Evolutionary conservation across 1,140 invertebrate species (phyloP).

Genomic region (Brachionus asplanchnoidis): DNA sequence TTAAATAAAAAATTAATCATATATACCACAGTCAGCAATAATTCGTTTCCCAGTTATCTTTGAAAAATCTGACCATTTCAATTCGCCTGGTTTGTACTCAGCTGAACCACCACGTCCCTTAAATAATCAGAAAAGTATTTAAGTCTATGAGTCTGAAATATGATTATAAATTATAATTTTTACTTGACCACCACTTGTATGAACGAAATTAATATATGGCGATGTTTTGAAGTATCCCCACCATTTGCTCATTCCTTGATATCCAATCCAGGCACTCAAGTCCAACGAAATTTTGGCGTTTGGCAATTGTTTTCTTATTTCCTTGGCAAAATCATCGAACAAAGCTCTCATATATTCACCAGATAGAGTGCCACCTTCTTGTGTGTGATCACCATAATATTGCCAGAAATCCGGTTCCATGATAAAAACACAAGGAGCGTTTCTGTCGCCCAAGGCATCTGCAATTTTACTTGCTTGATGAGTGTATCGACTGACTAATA

Average conservation of each 20-base stretch:
- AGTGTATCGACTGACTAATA: background rate
- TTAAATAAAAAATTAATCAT: too few species aligned
- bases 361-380: background rate
- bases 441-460: background rate
- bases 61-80: background rate
- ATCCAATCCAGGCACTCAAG: background rate
- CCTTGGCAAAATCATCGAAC: background rate
- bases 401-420: too few species aligned
- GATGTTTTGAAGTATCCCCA: slow-evolving; percentile 4
- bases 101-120: background rate
- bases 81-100: too few species aligned
- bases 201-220: slow-evolving; percentile 13
- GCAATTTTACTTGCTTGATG: slow-evolving; percentile 12
- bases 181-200: slow-evolving; percentile 25
- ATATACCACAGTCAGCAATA: slow-evolving; percentile 27
- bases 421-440: background rate
- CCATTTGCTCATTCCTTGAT: background rate
- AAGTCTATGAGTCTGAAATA: background rate
- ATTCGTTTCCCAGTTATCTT: slow-evolving; percentile 15
- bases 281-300: slow-evolving; percentile 1
- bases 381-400: background rate
- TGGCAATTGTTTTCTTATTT: slow-evolving; percentile 9
- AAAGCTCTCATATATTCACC: slow-evolving; percentile 9
- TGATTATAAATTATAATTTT: background rate
- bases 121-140: background rate